phyloP scores from a whole-genome alignment of 1,140 invertebrate species.

The Drosophila rhopaloa region DNA sequence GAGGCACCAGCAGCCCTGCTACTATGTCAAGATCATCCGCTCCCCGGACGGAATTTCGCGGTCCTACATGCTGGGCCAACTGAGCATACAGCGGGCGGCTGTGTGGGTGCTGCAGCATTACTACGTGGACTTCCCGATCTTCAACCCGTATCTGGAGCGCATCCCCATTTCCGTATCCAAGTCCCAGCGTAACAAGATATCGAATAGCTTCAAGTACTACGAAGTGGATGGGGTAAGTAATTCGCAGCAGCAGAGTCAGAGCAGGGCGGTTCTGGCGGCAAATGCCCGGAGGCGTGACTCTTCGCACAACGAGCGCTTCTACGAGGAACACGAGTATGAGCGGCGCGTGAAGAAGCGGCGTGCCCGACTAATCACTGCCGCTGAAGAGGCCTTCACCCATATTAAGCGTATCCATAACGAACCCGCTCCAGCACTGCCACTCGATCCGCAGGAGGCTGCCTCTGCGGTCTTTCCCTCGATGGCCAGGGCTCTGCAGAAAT shows the following conservation, averaged over 20 bases:
- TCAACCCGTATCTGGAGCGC: slow-evolving; percentile 97
- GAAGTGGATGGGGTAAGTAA: slow-evolving; percentile 95
- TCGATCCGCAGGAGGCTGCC: slow-evolving; percentile 97
- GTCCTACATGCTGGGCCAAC: slow-evolving; percentile 94
- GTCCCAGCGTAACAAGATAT: slow-evolving; percentile 89
- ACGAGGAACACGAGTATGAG: slow-evolving; percentile 99
- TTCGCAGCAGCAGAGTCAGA: slow-evolving; percentile 88
- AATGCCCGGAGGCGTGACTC: slow-evolving; percentile 91
- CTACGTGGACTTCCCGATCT: slow-evolving; percentile 98
- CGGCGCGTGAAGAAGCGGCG: slow-evolving; percentile 95
- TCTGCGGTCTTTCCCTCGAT: slow-evolving; percentile 98
- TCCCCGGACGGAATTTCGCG: slow-evolving; percentile 96
- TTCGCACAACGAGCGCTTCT: slow-evolving; percentile 98
- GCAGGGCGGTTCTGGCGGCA: slow-evolving; percentile 88
- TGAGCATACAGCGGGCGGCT: slow-evolving; percentile 97
- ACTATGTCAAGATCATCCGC: slow-evolving; percentile 95
- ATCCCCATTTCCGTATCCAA: slow-evolving; percentile 91
- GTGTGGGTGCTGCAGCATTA: slow-evolving; percentile 97
- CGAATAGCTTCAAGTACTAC: slow-evolving; percentile 97
- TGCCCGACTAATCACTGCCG: slow-evolving; percentile 94
- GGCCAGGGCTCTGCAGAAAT: slow-evolving; percentile 97
- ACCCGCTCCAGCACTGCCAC: slow-evolving; percentile 88
- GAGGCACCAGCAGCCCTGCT: slow-evolving; percentile 94
- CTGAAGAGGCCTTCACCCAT: slow-evolving; percentile 98
- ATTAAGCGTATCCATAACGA: slow-evolving; percentile 93